Evolutionary conservation across 2,113 vertebrate species (phyloP), one percentile per base, ranked within the genome.

Genomic region (Hyaena hyaena): DNA sequence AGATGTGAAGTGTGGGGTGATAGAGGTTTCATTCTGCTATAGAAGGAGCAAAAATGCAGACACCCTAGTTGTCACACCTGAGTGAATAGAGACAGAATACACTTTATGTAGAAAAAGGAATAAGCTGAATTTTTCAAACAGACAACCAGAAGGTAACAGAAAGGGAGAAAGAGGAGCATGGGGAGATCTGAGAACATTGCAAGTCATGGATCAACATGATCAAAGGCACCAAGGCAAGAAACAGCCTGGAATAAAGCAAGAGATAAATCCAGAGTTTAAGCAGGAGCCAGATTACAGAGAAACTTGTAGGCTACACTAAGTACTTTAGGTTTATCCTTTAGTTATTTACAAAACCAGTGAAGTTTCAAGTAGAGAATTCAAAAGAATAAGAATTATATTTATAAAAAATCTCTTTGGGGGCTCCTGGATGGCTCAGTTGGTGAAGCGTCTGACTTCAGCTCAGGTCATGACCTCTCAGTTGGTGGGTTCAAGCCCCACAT

Each of bases 221-320:
- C n/a, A 48, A 87, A 89, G 35, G 24, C 48, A 91, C 5, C n/a
- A n/a, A 96, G 39, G 69, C 91, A 85, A 66, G 66, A 93, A 96
- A 77, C 43, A 96, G 15, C 16, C 76, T 69, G 24, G 3, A 2
- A 85, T 33, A 10, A 96, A 81, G 45, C 1, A 65, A 50, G 10
- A 71, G 31, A 73, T 50, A 76, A 90, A 92, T 39, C 33, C 55
- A 77, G 39, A 68, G 69, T 2, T 89, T 48, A 86, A 15, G 10
- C 8, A 82, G 48, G 7, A 92, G 69, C 5, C 55, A 69, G 43
- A 86, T 79, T 55, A 83, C n/a, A 10, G 55, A 82, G 45, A 93
- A 90, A 87, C 12, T 6, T 73, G 50, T 35, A 71, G 68, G 17
- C 55, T 53, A 31, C 53, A 88, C 43, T n/a, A 28, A 82, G 39